Evolutionary conservation across 2,797 vertebrate genomes (phyloP), one percentile per base, ranked within the genome.

Genomic region (Acridotheres tristis): DNA sequence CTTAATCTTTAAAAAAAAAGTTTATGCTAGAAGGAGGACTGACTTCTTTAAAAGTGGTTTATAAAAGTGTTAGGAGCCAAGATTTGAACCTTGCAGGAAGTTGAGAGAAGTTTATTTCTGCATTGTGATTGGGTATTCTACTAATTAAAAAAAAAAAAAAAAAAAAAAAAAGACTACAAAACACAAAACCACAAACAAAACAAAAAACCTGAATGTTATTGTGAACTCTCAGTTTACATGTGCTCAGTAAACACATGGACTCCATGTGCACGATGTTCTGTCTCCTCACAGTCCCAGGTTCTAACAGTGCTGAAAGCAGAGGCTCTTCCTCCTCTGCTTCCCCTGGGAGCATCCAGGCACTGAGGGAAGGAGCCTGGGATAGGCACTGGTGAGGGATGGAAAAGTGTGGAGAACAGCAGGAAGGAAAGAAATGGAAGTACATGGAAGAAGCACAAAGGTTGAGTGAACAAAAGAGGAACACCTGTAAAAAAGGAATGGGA

Each of bases 161-260:
- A 19, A 7, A 11, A 36, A 36, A n/a, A n/a, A n/a, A n/a, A n/a
- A n/a, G n/a, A n/a, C n/a, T n/a, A n/a, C 53, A 80, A 34, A 50
- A 10, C 9, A 47, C 22, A 47, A 40, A 45, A 5, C 6, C 11
- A 62, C 36, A 22, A 69, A 11, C 11, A 29, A 66, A 80, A 14
- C 18, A 20, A 36, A 50, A 34, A 5, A 0, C 1, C 20, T 7
- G 32, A 9, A 4, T 2, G 0, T 54, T 62, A 8, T 5, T 43
- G n/a, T 73, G 55, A 65, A 21, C 9, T 45, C 32, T 36, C 1
- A 2, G 58, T 67, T 89, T 78, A 38, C 61, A 43, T 0, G 0
- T 72, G 26, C 13, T 83, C 16, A 54, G n/a, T 43, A 47, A 68
- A 40, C n/a, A n/a, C 8, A 1, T 27, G 34, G 13, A 29, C 30